These are phyloP conservation scores for Drosophila melanogaster DNA, from an alignment of 1,140 invertebrate species.

Conservation along the genomic window Release_6_plus_ISO1_MT NT_033777.3:6216001-6216500, in stretches of 20 bases:
- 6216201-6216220: not conserved
- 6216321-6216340: not conserved
- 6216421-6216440: not conserved
- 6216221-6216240: conserved; percentile 48
- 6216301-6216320: conserved; percentile 14
- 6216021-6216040: not conserved
- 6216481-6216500: no score
- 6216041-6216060: conserved; percentile 13
- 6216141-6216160: conserved; percentile 61
- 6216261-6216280: conserved; percentile 3
- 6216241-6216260: conserved; percentile 6
- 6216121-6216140: conserved; percentile 50
- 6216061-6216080: conserved; percentile 64
- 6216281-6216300: conserved; percentile 32
- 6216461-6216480: no score
- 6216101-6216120: conserved; percentile 56
- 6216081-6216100: conserved; percentile 56
- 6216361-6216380: not conserved
- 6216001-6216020: conserved; percentile 7
- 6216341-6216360: not conserved
- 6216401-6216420: not conserved
- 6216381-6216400: not conserved
- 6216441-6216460: not conserved
- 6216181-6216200: conserved; percentile 1
- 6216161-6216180: conserved; percentile 4